Evolutionary conservation across 2,113 vertebrate species (phyloP), one percentile per base, ranked within the genome.

Genomic region (Leptobrachium leishanense): DNA sequence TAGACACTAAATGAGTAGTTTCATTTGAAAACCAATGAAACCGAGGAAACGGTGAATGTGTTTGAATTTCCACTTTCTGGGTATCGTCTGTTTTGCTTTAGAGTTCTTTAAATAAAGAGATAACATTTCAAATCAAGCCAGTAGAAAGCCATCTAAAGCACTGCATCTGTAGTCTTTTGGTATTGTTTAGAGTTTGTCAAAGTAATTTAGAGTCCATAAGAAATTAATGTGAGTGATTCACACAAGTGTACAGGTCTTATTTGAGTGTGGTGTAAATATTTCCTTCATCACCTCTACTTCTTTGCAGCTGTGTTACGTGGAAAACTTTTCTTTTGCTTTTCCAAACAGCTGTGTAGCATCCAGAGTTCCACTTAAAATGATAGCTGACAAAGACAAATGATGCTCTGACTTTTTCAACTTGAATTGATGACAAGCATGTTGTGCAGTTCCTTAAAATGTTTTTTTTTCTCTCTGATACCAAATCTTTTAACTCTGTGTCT

Each of bases 181-280:
- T 59, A 13, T 59, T 43, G 67, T 68, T 68, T 76, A 43, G 40
- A 76, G 64, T 76, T 41, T n/a, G 67, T 68, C n/a, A 5, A 2
- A 65, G 40, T 72, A 67, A 64, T 43, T 43, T 57, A 55, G 15
- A 57, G 4, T 66, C 62, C 86, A 90, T 87, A 81, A n/a, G 81
- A 88, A 92, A 87, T 92, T 92, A 92, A 91, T 92, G 89, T 88
- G 87, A 85, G 88, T 87, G 89, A 92, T 91, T 89, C 88, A 91
- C 88, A 89, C 89, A 57, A 75, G 42, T 88, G 88, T 91, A 88
- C 84, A 82, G 92, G 89, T 91, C 89, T 91, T 91, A 83, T 90
- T 88, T 85, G 85, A 89, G 89, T 84, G 85, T 2, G 0, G 82
- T 91, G 92, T 92, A 91, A 92, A 92, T 90, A 89, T 88, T 87